Conservation (phyloP, 2,797 vertebrate species). For the Lithobates sylvaticus region DNA sequence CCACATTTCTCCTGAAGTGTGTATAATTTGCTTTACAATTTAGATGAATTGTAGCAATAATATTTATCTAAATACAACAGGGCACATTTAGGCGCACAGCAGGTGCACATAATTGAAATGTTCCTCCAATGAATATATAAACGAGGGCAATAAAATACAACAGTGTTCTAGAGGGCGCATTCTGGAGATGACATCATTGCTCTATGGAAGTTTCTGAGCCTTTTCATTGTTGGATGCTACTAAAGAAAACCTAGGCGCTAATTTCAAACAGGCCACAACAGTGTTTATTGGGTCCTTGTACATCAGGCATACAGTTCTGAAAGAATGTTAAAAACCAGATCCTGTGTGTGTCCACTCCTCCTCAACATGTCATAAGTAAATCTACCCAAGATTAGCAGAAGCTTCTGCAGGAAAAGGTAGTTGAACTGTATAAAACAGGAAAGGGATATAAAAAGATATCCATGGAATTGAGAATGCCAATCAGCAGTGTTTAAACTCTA, state of each 20-base stretch:
- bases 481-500: too few relatives aligned
- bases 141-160: slow-evolving; percentile 26
- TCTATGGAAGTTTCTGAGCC: not conserved
- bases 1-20: slow-evolving; percentile 32
- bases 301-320: too few relatives aligned
- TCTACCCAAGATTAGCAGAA: too few relatives aligned
- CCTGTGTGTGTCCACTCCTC: too few relatives aligned
- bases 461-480: too few relatives aligned
- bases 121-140: slow-evolving; percentile 41
- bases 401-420: too few relatives aligned
- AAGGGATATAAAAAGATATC: too few relatives aligned
- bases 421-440: too few relatives aligned
- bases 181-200: slow-evolving; percentile 34
- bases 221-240: slow-evolving; percentile 8
- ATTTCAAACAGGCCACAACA: not conserved
- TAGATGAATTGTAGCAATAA: slow-evolving; percentile 53
- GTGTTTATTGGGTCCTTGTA: not conserved
- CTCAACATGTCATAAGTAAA: too few relatives aligned
- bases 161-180: slow-evolving; percentile 4
- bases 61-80: slow-evolving; percentile 51
- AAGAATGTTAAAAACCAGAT: too few relatives aligned
- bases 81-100: slow-evolving; percentile 40
- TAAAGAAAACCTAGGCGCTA: not conserved
- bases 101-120: slow-evolving; percentile 45
- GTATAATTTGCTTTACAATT: slow-evolving; percentile 50